These are phyloP conservation scores for Furcula furcula DNA, from an alignment of 2,888 invertebrate species.

Conservation along the genomic window DNA sequence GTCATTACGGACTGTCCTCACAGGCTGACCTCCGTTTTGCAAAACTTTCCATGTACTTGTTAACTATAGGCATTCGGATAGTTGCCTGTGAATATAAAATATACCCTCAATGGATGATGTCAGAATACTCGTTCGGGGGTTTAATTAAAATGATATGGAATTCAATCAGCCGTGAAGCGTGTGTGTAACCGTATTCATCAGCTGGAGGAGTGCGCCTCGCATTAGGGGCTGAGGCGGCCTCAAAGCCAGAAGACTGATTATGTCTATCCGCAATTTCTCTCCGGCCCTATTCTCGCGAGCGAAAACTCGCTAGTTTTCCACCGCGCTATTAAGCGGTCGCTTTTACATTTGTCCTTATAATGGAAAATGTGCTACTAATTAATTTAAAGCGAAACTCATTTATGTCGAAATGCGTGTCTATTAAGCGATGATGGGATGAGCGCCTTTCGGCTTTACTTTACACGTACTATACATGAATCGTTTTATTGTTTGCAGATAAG, in stretches of 20 bases:
- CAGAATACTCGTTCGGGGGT: slow-evolving; percentile 10
- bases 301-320: slow-evolving; percentile 82
- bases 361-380: slow-evolving; percentile 82
- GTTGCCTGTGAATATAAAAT: slow-evolving; percentile 37
- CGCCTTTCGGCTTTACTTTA: slow-evolving; percentile 61
- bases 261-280: slow-evolving; percentile 82
- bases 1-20: slow-evolving; percentile 74
- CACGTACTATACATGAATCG: slow-evolving; percentile 47
- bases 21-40: slow-evolving; percentile 64
- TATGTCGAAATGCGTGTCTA: slow-evolving; percentile 80
- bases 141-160: slow-evolving; percentile 49
- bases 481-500: slow-evolving; percentile 62
- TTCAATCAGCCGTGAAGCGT: slow-evolving; percentile 52
- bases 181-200: slow-evolving; percentile 70
- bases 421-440: slow-evolving; percentile 76
- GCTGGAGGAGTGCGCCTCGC: slow-evolving; percentile 70
- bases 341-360: slow-evolving; percentile 82
- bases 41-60: slow-evolving; percentile 59
- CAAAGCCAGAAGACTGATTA: slow-evolving; percentile 82
- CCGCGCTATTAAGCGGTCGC: slow-evolving; percentile 81
- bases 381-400: slow-evolving; percentile 81
- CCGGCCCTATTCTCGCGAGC: slow-evolving; percentile 78
- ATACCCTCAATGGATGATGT: slow-evolving; percentile 7
- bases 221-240: slow-evolving; percentile 76
- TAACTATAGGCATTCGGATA: slow-evolving; percentile 33